Conservation (phyloP, 2,888 invertebrate genomes). For the Brachylomia viminalis region DNA sequence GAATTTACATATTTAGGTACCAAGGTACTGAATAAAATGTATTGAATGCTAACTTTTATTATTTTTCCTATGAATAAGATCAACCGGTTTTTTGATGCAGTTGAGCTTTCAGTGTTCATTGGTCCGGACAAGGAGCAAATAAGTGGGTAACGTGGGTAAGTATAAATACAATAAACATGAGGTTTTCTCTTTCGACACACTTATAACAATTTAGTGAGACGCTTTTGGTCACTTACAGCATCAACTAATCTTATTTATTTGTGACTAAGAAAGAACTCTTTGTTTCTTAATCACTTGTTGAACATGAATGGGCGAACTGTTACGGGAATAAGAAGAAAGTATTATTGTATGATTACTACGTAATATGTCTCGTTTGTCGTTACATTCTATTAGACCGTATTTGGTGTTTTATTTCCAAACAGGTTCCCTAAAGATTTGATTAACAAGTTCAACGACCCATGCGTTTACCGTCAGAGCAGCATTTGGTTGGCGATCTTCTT, state of each 20-base stretch:
- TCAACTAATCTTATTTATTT: constrained; percentile 16
- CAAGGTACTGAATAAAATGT: neutral
- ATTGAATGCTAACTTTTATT: neutral
- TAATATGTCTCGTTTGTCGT: neutral
- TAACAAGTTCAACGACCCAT: constrained; percentile 29
- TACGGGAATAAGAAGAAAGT: constrained; percentile 10
- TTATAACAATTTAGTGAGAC: neutral
- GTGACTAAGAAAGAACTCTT: constrained; percentile 14
- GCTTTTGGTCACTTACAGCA: constrained; percentile 32
- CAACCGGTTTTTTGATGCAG: neutral
- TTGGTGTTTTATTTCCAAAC: constrained; percentile 18
- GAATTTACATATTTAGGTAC: neutral
- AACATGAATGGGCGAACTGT: constrained; percentile 8
- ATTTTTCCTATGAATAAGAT: neutral
- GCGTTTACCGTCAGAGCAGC: neutral
- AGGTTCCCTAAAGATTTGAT: constrained; percentile 12
- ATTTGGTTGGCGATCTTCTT: neutral
- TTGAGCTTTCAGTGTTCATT: neutral
- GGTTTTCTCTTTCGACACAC: constrained; percentile 34
- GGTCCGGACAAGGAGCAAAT: neutral
- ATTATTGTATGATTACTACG: constrained; percentile 1
- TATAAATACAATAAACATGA: constrained; percentile 1
- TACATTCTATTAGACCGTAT: neutral
- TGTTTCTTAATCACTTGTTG: constrained; percentile 28
- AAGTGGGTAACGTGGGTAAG: neutral